These are phyloP conservation scores for Eumacrocentrus americanus DNA, from an alignment of 2,888 invertebrate species.

Conservation along the genomic window DNA sequence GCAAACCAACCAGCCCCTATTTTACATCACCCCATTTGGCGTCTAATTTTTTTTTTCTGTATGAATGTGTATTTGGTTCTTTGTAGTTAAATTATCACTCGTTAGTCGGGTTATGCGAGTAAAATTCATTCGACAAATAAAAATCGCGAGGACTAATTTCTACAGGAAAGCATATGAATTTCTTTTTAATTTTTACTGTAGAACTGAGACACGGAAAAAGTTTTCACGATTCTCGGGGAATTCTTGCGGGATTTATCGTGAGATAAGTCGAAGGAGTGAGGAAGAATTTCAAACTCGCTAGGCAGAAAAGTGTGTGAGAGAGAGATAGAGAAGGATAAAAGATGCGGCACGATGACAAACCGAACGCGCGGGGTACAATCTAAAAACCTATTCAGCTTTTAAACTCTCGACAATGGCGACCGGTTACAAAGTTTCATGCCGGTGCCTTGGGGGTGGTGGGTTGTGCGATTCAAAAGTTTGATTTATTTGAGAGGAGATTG, in stretches of 20 bases:
- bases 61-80: background rate
- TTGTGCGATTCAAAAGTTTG: conserved; percentile 58
- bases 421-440: conserved; percentile 55
- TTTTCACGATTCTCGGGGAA: conserved; percentile 21
- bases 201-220: conserved; percentile 9
- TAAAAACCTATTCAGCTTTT: conserved; percentile 61
- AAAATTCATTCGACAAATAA: conserved; percentile 3
- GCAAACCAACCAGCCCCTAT: conserved; percentile 56
- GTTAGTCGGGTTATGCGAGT: background rate
- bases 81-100: background rate
- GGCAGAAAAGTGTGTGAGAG: conserved; percentile 14
- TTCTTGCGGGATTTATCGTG: conserved; percentile 29
- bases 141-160: conserved; percentile 5
- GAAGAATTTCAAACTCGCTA: conserved; percentile 48
- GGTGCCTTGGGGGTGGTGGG: conserved; percentile 25
- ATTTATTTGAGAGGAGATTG: conserved; percentile 61
- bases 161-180: background rate
- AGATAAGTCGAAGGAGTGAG: conserved; percentile 19
- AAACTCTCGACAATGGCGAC: conserved; percentile 58
- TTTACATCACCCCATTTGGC: conserved; percentile 6
- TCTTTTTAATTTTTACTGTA: conserved; percentile 13
- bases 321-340: conserved; percentile 16
- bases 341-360: conserved; percentile 50
- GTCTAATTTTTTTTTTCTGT: background rate
- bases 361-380: conserved; percentile 56